A percentile compares a stretch with the other conserved stretches of the same genome.
phyloP scores from a whole-genome alignment of 2,797 vertebrate species.

The Coracias cyanogaster region DNA sequence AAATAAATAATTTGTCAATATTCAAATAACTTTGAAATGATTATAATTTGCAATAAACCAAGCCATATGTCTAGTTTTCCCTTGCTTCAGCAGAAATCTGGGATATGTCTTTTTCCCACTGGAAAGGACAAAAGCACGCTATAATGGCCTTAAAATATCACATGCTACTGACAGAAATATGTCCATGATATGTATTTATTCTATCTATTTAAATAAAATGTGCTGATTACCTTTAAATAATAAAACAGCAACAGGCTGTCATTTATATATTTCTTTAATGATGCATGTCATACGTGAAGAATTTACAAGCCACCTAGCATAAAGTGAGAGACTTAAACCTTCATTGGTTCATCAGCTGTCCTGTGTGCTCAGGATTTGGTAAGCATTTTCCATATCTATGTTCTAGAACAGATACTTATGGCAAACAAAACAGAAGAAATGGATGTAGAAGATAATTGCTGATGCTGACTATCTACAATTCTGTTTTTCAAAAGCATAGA shows the following conservation, averaged over 20 bases:
- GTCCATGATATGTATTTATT: neutral
- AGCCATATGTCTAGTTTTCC: neutral
- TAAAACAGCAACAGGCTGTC: neutral
- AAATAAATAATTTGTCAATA: neutral
- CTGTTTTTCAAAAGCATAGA: neutral
- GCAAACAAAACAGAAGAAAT: neutral
- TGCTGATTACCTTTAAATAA: neutral
- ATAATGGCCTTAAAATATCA: neutral
- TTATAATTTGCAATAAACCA: neutral
- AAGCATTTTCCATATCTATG: neutral
- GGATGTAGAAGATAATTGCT: neutral
- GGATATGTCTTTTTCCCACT: neutral
- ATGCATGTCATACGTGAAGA: neutral
- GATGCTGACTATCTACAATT: neutral
- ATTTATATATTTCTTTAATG: neutral
- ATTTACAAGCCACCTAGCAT: neutral
- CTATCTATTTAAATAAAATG: neutral
- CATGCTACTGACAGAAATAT: neutral
- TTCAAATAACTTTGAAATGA: neutral
- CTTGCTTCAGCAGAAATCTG: neutral
- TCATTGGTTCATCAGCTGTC: neutral
- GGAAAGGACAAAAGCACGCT: neutral
- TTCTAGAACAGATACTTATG: neutral
- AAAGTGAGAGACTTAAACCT: neutral
- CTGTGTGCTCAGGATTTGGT: neutral